These are phyloP conservation scores for Hyperoplus lanceolatus DNA, from an alignment of 2,797 vertebrate species.

Conservation along the genomic window DNA sequence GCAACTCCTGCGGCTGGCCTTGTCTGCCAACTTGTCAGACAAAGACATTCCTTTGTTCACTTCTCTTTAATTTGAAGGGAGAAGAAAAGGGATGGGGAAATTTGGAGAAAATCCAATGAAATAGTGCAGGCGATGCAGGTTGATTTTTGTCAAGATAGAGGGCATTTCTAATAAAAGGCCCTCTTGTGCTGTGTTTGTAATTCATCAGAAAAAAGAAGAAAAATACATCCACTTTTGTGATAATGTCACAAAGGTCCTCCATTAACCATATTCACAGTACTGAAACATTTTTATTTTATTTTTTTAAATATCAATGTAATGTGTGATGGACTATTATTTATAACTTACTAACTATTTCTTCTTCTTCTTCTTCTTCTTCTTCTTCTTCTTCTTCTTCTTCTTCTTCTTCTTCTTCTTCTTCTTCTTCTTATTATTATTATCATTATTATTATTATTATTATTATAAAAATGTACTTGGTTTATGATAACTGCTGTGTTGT, in stretches of 20 bases:
- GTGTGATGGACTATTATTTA: neutral
- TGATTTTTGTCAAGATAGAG: slow-evolving; percentile 76
- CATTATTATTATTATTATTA: too few relatives aligned
- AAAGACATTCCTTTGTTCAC: slow-evolving; percentile 75
- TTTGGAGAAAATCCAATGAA: slow-evolving; percentile 63
- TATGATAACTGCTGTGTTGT: slow-evolving; percentile 13
- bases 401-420: too few relatives aligned
- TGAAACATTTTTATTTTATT: too few relatives aligned
- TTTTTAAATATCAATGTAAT: neutral
- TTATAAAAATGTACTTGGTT: neutral
- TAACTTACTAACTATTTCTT: too few relatives aligned
- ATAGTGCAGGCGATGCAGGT: slow-evolving; percentile 63
- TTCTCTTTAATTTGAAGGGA: slow-evolving; percentile 66
- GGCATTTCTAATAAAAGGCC: slow-evolving; percentile 64
- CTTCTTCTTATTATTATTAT: too few relatives aligned
- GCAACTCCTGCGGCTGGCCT: slow-evolving; percentile 56
- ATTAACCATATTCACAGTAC: slow-evolving; percentile 53
- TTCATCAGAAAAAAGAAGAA: slow-evolving; percentile 51
- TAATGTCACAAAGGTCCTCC: slow-evolving; percentile 46
- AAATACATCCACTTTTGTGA: slow-evolving; percentile 31
- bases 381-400: too few relatives aligned
- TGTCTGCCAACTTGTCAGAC: slow-evolving; percentile 75
- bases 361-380: too few relatives aligned
- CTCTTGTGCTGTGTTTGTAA: slow-evolving; percentile 49
- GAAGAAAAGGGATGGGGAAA: slow-evolving; percentile 51